Base-by-base conservation (phyloP, 23 tunicate genomes). In the Halocynthia aurantium region DNA sequence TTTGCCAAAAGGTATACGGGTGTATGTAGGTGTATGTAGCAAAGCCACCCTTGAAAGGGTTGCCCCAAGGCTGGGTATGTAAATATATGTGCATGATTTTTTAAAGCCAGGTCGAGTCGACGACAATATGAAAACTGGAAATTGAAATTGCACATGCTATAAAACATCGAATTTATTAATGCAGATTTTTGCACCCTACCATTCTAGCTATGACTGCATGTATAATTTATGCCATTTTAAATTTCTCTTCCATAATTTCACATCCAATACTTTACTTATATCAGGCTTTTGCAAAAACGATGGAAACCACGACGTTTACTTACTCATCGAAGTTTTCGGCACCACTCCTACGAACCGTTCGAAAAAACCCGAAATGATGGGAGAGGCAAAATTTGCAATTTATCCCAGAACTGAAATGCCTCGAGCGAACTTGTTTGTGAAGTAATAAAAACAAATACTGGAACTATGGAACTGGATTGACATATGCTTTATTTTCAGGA, bases 201-300 rank as follows among this genome's bases (percentile, higher is more conserved):
- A 31, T 18, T 12, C 22, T 67, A 44, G 72, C 44, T 19, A 67
- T 19, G 72, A 18, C 72, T 4, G 15, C n/a, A 58, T 58, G 17
- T 58, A 58, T 58, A 1, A 13, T 58, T 58, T 58, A n/a, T 13
- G 17, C 63, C 63, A 58, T 58, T 58, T 58, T 13, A n/a, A 15
- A 13, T n/a, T 13, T 13, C 15, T 58, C 63, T 58, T 58, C 17
- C 1, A 55, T 76, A 4, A 11, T 11, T 21, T 57, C 5, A 21
- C n/a, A 65, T 15, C 6, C 0, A 65, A 13, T 65, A 0, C 44
- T 67, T 67, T 7, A 7, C 19, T 74, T 15, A 58, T 53, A 54
- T 53, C 71, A 88, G 95, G 95, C 22, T 89, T 89, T 57, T 89
- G 96, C 62, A 89, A 89, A 75, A 89, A 89, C 76, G 96, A 89